Evolutionary conservation across 2,888 invertebrate genomes (phyloP).

Genomic region (Cryptophagus acutangulus): DNA sequence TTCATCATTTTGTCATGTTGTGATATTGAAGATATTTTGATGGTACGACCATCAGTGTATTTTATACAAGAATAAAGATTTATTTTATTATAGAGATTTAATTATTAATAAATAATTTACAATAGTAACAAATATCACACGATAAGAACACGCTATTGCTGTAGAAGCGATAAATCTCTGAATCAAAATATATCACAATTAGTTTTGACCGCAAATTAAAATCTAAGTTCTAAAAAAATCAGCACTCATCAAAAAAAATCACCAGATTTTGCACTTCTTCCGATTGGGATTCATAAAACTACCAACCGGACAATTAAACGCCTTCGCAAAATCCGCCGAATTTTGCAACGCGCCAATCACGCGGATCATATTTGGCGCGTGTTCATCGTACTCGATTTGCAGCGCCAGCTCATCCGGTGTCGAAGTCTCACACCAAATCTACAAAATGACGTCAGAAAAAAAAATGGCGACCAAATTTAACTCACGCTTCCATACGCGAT

Average conservation of each 20-base stretch:
- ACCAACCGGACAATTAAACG: slow-evolving; percentile 55
- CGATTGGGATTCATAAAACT: slow-evolving; percentile 54
- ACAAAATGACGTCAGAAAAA: slow-evolving; percentile 26
- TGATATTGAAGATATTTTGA: too few species aligned
- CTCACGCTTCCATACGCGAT: slow-evolving; percentile 76
- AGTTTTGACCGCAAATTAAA: too few species aligned
- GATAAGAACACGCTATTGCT: too few species aligned
- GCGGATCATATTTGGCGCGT: slow-evolving; percentile 67
- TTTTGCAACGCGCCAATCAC: slow-evolving; percentile 68
- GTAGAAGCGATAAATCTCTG: too few species aligned
- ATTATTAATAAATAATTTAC: too few species aligned
- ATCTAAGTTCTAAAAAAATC: too few species aligned
- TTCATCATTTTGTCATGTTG: too few species aligned
- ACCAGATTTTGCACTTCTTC: slow-evolving; percentile 54
- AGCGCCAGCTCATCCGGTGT: slow-evolving; percentile 58
- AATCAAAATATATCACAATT: too few species aligned
- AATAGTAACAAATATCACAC: too few species aligned
- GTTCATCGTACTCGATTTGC: slow-evolving; percentile 63
- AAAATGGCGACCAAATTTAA: slow-evolving; percentile 18
- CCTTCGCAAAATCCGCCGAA: slow-evolving; percentile 64
- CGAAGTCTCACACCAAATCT: slow-evolving; percentile 82
- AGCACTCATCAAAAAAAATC: neutral
- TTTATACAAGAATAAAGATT: neutral
- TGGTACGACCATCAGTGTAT: too few species aligned
- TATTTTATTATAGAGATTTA: neutral